These are phyloP conservation scores for Habroteleia sp. DNA, from an alignment of 2,888 invertebrate genomes.

Conservation along the genomic window DNA sequence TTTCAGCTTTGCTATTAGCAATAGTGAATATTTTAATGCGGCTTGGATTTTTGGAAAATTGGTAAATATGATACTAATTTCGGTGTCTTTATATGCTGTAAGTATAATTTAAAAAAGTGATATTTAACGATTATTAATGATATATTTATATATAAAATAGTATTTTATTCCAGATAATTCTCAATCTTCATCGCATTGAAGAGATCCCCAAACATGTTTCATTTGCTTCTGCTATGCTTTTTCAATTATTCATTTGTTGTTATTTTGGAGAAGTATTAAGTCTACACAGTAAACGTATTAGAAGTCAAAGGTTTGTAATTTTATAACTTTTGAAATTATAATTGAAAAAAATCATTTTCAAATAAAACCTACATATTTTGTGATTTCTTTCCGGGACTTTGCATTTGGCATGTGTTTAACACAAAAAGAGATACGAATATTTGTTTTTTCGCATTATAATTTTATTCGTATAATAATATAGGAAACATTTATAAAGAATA, in stretches of 20 bases:
- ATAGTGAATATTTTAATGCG: not conserved
- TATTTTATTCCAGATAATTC: slow-evolving; percentile 27
- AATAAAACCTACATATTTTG: too few relatives aligned
- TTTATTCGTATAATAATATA: too few relatives aligned
- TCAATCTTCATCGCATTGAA: slow-evolving; percentile 26
- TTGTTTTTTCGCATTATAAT: too few relatives aligned
- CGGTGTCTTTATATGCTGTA: slow-evolving; percentile 28
- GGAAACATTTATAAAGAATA: too few relatives aligned
- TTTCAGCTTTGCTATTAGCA: not conserved
- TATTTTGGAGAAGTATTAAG: slow-evolving; percentile 26
- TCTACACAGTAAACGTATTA: slow-evolving; percentile 12
- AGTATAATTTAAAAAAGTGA: slow-evolving; percentile 8
- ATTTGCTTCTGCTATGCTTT: slow-evolving; percentile 38
- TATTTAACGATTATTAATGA: too few relatives aligned
- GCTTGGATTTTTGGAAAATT: slow-evolving; percentile 25
- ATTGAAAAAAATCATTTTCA: too few relatives aligned
- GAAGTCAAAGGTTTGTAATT: slow-evolving; percentile 14
- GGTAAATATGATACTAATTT: slow-evolving; percentile 34
- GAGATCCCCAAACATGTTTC: slow-evolving; percentile 40
- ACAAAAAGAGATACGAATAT: too few relatives aligned
- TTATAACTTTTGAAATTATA: too few relatives aligned
- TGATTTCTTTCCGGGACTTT: too few relatives aligned
- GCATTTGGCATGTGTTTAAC: too few relatives aligned
- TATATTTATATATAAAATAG: not conserved
- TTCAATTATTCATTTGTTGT: slow-evolving; percentile 35